Percentiles rank a stretch among this genome's conserved stretches.
phyloP scores from a whole-genome alignment of 2,113 vertebrate species.

The Urocynchramus pylzowi region DNA sequence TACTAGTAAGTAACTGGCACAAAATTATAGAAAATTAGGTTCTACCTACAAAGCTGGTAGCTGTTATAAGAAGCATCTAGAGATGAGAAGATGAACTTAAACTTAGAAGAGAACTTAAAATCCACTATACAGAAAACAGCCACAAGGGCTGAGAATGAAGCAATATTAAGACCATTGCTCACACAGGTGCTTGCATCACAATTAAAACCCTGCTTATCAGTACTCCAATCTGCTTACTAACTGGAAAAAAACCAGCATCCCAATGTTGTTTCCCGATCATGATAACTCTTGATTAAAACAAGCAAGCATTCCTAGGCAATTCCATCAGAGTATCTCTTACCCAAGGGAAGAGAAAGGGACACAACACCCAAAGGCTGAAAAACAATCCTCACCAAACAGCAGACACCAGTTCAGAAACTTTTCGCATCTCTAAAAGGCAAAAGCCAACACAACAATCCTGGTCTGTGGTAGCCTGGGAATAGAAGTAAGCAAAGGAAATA shows the following conservation, averaged over 20 bases:
- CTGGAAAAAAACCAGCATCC: background rate
- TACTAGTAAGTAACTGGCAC: background rate
- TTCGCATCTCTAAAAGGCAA: background rate
- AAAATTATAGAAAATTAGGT: background rate
- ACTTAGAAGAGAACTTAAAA: background rate
- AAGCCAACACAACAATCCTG: background rate
- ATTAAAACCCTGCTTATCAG: background rate
- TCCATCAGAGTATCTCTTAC: background rate
- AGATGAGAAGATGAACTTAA: background rate
- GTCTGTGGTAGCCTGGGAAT: background rate
- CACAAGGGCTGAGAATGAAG: background rate
- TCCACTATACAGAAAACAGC: background rate
- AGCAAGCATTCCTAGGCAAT: background rate
- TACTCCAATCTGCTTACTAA: background rate
- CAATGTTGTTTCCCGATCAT: accelerated
- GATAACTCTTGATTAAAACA: background rate
- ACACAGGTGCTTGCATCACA: accelerated
- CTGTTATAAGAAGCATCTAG: background rate
- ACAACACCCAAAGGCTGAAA: background rate
- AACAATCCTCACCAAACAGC: background rate
- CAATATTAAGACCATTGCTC: background rate
- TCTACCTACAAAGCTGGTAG: background rate
- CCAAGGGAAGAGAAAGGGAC: background rate
- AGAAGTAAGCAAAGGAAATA: background rate
- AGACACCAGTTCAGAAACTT: background rate